phyloP scores from a whole-genome alignment of 92 coral and sea anemone genomes.

The Porites rus region DNA sequence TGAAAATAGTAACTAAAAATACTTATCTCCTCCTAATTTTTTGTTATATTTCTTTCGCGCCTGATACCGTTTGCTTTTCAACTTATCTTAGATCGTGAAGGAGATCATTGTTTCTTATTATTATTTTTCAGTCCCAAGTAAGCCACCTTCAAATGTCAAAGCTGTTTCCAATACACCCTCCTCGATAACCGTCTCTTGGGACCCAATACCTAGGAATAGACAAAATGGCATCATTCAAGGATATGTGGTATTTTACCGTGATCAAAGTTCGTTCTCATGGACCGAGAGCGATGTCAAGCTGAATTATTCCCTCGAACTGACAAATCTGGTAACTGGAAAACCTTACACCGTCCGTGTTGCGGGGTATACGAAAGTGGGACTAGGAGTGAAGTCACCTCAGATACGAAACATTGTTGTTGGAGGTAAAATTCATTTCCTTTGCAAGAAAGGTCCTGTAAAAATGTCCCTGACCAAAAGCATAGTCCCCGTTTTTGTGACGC shows the following conservation, averaged over 20 bases:
- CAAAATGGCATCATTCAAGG: constrained; percentile 63
- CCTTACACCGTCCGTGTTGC: constrained; percentile 58
- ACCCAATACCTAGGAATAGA: constrained; percentile 30
- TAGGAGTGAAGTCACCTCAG: constrained; percentile 40
- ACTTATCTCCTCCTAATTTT: too few species aligned
- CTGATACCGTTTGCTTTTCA: background rate
- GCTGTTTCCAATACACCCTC: constrained; percentile 39
- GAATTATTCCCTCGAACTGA: background rate
- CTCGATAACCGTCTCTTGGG: constrained; percentile 57
- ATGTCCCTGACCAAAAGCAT: too few species aligned
- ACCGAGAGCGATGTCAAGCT: background rate
- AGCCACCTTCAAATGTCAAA: constrained; percentile 53
- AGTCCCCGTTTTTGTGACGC: too few species aligned
- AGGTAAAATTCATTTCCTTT: constrained; percentile 6
- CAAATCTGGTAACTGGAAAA: constrained; percentile 45
- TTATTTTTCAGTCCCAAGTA: constrained; percentile 40
- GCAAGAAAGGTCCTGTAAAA: background rate
- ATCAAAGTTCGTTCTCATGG: background rate
- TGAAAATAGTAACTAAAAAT: too few species aligned
- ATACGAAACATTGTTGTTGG: background rate
- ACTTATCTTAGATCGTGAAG: background rate
- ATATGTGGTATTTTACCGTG: constrained; percentile 43
- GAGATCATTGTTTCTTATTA: background rate
- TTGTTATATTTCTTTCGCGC: background rate
- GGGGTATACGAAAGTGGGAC: constrained; percentile 65